phyloP scores from a whole-genome alignment of 1,140 invertebrate species.

The Anthonomus grandis region DNA sequence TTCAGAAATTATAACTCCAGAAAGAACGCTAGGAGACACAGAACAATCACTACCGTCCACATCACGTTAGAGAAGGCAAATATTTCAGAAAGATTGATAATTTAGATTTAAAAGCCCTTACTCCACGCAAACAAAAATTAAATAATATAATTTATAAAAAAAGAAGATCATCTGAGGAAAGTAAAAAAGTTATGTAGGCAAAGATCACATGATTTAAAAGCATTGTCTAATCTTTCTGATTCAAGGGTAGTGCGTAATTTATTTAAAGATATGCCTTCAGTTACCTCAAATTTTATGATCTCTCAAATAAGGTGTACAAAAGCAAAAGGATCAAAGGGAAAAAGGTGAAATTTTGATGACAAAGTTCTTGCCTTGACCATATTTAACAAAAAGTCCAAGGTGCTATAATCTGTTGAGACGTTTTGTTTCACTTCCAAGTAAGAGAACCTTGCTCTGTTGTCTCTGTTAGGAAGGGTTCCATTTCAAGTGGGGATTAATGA shows the following conservation, averaged over 20 bases:
- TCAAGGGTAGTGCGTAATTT: not conserved
- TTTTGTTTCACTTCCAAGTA: not conserved
- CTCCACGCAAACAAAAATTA: too few species aligned
- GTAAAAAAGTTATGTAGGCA: too few species aligned
- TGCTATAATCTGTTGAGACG: not conserved
- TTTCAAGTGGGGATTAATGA: not conserved
- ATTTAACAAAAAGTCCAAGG: slow-evolving; percentile 6
- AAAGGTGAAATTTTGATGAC: slow-evolving; percentile 11
- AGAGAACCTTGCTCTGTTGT: not conserved
- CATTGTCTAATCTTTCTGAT: slow-evolving; percentile 2
- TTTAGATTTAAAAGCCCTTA: too few species aligned
- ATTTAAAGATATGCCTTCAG: slow-evolving; percentile 4
- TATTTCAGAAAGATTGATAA: too few species aligned
- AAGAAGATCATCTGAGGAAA: too few species aligned
- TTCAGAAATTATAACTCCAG: too few species aligned
- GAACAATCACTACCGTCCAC: too few species aligned
- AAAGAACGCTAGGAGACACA: too few species aligned
- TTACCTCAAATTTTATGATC: slow-evolving; percentile 10
- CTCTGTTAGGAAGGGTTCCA: not conserved
- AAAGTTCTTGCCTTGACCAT: slow-evolving; percentile 2
- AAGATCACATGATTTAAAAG: too few species aligned
- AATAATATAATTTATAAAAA: too few species aligned
- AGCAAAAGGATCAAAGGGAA: not conserved
- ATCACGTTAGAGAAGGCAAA: too few species aligned
- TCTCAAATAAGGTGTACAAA: slow-evolving; percentile 4